These are phyloP conservation scores for Cotesia chilonis DNA, from an alignment of 1,140 invertebrate genomes.

Conservation along the genomic window DNA sequence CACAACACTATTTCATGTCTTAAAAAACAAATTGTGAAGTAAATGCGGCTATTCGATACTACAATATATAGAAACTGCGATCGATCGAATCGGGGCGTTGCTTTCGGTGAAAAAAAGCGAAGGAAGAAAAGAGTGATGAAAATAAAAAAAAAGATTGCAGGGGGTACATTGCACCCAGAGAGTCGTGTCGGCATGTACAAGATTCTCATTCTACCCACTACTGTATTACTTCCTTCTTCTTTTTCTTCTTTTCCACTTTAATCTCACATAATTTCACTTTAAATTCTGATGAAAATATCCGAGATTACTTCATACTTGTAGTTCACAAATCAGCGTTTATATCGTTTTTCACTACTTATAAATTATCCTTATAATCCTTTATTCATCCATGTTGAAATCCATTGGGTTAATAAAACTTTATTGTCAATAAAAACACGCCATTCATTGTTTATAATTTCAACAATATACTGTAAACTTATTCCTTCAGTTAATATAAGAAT, in stretches of 20 bases:
- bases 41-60: constrained; percentile 22
- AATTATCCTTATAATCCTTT: no score
- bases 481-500: no score
- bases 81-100: constrained; percentile 57
- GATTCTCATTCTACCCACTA: constrained; percentile 19
- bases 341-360: no score
- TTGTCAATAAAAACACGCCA: no score
- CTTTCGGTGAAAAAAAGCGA: constrained; percentile 40
- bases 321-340: constrained; percentile 17
- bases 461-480: no score
- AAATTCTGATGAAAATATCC: constrained; percentile 23
- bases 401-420: no score
- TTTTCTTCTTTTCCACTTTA: not conserved
- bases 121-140: constrained; percentile 24
- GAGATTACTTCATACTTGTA: constrained; percentile 7
- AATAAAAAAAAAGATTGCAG: constrained; percentile 27
- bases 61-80: constrained; percentile 43
- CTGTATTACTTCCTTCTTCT: not conserved
- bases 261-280: constrained; percentile 27
- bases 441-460: no score
- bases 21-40: constrained; percentile 35
- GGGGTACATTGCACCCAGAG: constrained; percentile 15
- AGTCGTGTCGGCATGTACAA: constrained; percentile 20
- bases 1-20: constrained; percentile 17
- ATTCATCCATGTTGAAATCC: no score